These are phyloP conservation scores for Botrylloides violaceus DNA, from an alignment of 23 tunicate species.

Conservation along the genomic window DNA sequence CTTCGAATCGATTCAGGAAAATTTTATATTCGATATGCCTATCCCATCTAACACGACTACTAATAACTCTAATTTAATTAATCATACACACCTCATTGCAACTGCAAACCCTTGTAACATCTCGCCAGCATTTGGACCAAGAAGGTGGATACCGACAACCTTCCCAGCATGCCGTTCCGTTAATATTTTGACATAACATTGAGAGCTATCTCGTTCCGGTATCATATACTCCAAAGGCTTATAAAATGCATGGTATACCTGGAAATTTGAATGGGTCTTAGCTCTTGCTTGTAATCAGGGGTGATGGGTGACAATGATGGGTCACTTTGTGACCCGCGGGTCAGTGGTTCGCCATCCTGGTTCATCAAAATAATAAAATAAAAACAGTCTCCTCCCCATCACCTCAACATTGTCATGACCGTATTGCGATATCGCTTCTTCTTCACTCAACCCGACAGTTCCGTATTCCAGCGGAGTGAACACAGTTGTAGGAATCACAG, in stretches of 20 bases:
- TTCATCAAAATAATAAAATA: no score
- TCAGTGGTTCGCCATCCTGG: no score
- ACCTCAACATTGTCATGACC: constrained; percentile 66
- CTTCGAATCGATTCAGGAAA: no score
- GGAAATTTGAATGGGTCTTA: constrained; percentile 3
- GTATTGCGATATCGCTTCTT: constrained; percentile 46
- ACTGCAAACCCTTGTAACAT: constrained; percentile 84
- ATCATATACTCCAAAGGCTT: constrained; percentile 66
- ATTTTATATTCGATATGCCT: no score
- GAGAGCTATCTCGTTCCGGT: constrained; percentile 47
- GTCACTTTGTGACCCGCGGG: no score
- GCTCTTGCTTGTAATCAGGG: no score
- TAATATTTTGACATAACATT: constrained; percentile 66
- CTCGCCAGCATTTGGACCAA: constrained; percentile 90
- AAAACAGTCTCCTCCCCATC: no score
- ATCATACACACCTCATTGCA: constrained; percentile 57
- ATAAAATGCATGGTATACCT: constrained; percentile 77
- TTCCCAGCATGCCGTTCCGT: constrained; percentile 14
- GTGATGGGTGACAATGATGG: no score
- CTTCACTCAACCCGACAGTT: constrained; percentile 78
- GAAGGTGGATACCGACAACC: constrained; percentile 54
- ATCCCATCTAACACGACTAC: no score
- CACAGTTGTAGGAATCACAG: constrained; percentile 73
- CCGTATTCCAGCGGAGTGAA: constrained; percentile 90
- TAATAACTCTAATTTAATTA: not conserved